Evolutionary conservation across 2,113 vertebrate genomes (phyloP), one percentile per base, ranked within the genome.

Genomic region (Toxotes chatareus): DNA sequence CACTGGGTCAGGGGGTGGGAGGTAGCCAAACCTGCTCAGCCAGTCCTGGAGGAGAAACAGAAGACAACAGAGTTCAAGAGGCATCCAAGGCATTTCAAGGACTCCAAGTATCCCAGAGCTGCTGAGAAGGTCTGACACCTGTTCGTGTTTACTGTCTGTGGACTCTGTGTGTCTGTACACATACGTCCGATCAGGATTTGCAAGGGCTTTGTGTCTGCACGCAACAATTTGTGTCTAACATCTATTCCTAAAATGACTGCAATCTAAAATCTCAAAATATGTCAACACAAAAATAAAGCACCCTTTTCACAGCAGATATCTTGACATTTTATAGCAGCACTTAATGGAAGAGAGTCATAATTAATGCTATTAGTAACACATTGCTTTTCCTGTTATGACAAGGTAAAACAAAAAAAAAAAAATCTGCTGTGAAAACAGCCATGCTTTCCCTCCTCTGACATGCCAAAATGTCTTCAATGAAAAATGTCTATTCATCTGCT

Each of bases 1-100:
- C 17, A 95, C 87, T 0, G 97, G 96, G 77, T 97, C 97, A 0
- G 96, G 89, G 0, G 97, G 96, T 0, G 97, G 97, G 90, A 99
- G 96, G 88, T 99, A 99, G 31, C 98, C 98, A 36, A 99, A 99
- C 86, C 93, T 97, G 42, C 92, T 98, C 93, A 99, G 94, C 98
- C 98, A 99, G 84, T 99, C 97, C 98, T 99, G 92, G 32, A 72
- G 55, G 53, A 68, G 68, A 84, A 88, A 93, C 63, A 63, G 71
- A 0, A 73, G 72, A 87, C 44, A 64, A 64, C 51, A 71, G 63
- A 71, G 77, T 67, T 85, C 55, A 88, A 64, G 36, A 3, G 59
- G 71, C 71, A 81, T 47, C n/a, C 19, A 12, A 70, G 49, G 65
- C 63, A 90, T 86, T 76, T 81, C 56, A 87, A 68, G 3, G 57